Evolutionary conservation across 1,140 invertebrate species (phyloP).

Genomic region (Coptotermes formosanus): DNA sequence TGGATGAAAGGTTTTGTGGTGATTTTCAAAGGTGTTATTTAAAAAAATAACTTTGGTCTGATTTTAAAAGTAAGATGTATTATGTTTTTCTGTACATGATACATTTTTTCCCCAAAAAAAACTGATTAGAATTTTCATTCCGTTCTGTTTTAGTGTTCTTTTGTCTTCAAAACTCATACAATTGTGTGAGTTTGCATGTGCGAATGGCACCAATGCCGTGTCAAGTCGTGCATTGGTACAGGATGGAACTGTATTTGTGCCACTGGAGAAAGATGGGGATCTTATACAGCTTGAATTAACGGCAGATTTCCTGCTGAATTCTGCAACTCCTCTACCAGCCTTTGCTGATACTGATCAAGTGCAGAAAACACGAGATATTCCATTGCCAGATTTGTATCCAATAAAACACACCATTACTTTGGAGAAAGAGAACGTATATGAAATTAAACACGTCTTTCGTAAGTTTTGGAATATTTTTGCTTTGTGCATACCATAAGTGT

Average conservation of each 20-base stretch:
- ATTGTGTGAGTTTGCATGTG: constrained; percentile 64
- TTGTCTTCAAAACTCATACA: constrained; percentile 67
- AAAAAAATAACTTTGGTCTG: too few species aligned
- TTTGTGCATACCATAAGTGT: too few species aligned
- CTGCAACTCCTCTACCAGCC: constrained; percentile 58
- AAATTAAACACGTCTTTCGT: constrained; percentile 64
- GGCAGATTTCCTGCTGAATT: constrained; percentile 64
- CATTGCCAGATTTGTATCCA: constrained; percentile 69
- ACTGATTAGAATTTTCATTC: constrained; percentile 11
- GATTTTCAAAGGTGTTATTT: too few species aligned
- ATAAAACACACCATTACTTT: constrained; percentile 68
- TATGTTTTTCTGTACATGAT: too few species aligned
- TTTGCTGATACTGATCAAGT: constrained; percentile 49
- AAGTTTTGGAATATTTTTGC: constrained; percentile 48
- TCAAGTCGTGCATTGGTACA: constrained; percentile 47
- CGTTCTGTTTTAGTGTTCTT: constrained; percentile 59
- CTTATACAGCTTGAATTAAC: constrained; percentile 62
- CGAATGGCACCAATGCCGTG: constrained; percentile 37
- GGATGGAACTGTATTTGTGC: constrained; percentile 51
- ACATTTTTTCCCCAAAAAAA: too few species aligned
- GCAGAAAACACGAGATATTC: constrained; percentile 44
- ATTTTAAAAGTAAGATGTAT: too few species aligned
- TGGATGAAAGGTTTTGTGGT: too few species aligned
- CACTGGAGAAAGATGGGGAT: constrained; percentile 60
- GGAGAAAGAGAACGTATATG: constrained; percentile 62